These are phyloP conservation scores for Microchirus variegatus DNA, from an alignment of 2,797 vertebrate genomes.

Conservation along the genomic window DNA sequence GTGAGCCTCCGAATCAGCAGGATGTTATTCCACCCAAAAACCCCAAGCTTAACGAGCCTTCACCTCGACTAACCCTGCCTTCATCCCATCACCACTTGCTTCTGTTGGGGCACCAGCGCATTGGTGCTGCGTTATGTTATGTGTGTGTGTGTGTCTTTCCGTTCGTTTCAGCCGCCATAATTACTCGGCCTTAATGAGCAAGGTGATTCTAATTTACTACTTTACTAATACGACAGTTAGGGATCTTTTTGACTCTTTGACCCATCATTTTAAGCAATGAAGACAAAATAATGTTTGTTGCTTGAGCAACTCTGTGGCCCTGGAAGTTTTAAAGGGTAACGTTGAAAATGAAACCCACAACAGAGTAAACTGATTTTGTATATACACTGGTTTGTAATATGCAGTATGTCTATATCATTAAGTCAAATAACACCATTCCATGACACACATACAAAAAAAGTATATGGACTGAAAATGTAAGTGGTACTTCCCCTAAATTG, in stretches of 20 bases:
- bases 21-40: conserved; percentile 33
- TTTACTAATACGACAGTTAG: conserved; percentile 70
- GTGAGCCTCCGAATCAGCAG: conserved; percentile 50
- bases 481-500: too few relatives aligned
- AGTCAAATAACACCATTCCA: too few relatives aligned
- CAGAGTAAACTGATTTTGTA: too few relatives aligned
- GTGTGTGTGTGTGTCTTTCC: conserved; percentile 46
- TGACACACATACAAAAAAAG: too few relatives aligned
- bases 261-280: conserved; percentile 52
- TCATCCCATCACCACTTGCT: conserved; percentile 45
- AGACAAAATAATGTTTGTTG: conserved; percentile 21
- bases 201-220: conserved; percentile 26
- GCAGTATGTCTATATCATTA: too few relatives aligned
- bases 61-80: conserved; percentile 55
- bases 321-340: too few relatives aligned
- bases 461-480: too few relatives aligned
- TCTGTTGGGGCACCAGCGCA: conserved; percentile 39
- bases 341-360: too few relatives aligned
- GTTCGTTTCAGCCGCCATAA: conserved; percentile 63
- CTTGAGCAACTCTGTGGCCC: too few relatives aligned
- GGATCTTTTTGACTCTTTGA: conserved; percentile 60
- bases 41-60: conserved; percentile 53
- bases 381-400: too few relatives aligned
- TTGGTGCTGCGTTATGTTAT: conserved; percentile 15
- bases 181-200: conserved; percentile 74